phyloP scores from a whole-genome alignment of 2,888 invertebrate genomes.

The Flabesymbios commensalis region DNA sequence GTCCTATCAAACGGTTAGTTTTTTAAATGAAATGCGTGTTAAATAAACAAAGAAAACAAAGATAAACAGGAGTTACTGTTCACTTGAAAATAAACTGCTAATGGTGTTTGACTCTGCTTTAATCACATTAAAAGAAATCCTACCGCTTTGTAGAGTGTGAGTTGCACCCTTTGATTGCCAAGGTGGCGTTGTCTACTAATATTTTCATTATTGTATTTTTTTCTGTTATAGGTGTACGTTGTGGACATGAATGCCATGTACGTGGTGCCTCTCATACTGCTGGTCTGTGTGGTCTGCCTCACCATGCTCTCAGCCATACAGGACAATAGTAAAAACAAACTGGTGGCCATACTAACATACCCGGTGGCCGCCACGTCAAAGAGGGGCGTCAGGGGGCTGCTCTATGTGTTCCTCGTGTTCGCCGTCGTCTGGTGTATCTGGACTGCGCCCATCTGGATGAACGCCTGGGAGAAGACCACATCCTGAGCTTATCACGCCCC shows the following conservation, averaged over 20 bases:
- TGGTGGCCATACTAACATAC: conserved; percentile 16
- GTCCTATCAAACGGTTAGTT: too few relatives aligned
- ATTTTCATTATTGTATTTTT: neutral
- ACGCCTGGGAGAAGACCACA: conserved; percentile 32
- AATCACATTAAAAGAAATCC: neutral
- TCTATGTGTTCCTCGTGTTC: conserved; percentile 29
- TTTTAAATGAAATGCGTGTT: too few relatives aligned
- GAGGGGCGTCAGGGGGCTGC: conserved; percentile 18
- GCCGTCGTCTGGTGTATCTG: conserved; percentile 33
- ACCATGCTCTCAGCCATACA: too few relatives aligned
- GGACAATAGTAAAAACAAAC: too few relatives aligned
- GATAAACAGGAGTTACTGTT: too few relatives aligned
- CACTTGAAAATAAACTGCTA: too few relatives aligned
- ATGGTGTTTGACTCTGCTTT: too few relatives aligned
- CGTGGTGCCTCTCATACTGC: conserved; percentile 21
- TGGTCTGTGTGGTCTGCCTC: too few relatives aligned
- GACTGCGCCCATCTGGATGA: conserved; percentile 35
- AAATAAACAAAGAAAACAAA: neutral
- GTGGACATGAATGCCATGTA: conserved; percentile 34
- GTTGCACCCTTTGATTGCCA: too few relatives aligned
- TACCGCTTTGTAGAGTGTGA: neutral
- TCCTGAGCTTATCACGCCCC: too few relatives aligned
- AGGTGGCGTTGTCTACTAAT: too few relatives aligned
- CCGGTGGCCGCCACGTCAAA: conserved; percentile 5
- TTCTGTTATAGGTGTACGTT: conserved; percentile 20